These are phyloP conservation scores for Oncopodura yosiiana DNA, from an alignment of 1,140 invertebrate species.

Conservation along the genomic window DNA sequence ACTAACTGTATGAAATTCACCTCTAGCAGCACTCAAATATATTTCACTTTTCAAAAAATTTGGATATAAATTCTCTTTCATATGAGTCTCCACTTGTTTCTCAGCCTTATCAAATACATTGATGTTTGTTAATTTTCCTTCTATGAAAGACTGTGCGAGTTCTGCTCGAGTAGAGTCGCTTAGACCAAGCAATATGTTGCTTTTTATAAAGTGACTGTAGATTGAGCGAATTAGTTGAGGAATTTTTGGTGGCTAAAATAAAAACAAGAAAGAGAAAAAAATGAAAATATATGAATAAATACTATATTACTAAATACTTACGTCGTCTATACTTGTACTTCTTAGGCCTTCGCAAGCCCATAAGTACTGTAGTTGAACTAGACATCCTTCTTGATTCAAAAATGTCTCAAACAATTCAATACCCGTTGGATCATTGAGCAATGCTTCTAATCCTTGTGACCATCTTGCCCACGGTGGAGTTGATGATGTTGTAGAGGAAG, in stretches of 20 bases:
- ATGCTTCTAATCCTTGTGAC: constrained; percentile 66
- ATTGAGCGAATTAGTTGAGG: constrained; percentile 17
- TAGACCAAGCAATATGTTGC: constrained; percentile 3
- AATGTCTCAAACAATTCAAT: constrained; percentile 70
- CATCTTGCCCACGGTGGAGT: constrained; percentile 72
- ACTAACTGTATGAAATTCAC: constrained; percentile 8
- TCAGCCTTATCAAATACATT: constrained; percentile 59
- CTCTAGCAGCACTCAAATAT: constrained; percentile 50
- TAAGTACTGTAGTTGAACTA: constrained; percentile 67
- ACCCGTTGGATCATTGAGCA: constrained; percentile 71
- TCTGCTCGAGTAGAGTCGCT: constrained; percentile 8
- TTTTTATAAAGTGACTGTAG: constrained; percentile 13
- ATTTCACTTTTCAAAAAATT: constrained; percentile 83
- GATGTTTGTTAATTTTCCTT: constrained; percentile 30
- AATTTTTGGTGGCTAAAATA: constrained; percentile 10
- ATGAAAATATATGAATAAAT: background rate
- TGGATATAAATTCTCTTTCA: constrained; percentile 75
- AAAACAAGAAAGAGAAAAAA: background rate
- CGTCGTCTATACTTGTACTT: constrained; percentile 8
- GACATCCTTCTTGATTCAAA: constrained; percentile 64
- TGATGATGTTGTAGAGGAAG: constrained; percentile 38
- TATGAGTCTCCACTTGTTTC: constrained; percentile 63
- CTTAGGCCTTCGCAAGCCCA: constrained; percentile 84
- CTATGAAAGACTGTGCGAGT: constrained; percentile 9
- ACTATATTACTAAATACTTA: background rate